A percentile compares a stretch with the other conserved stretches of the same genome.
phyloP scores from a whole-genome alignment of 37 sponge, comb jelly and placozoan species.

The Mnemiopsis leidyi region DNA sequence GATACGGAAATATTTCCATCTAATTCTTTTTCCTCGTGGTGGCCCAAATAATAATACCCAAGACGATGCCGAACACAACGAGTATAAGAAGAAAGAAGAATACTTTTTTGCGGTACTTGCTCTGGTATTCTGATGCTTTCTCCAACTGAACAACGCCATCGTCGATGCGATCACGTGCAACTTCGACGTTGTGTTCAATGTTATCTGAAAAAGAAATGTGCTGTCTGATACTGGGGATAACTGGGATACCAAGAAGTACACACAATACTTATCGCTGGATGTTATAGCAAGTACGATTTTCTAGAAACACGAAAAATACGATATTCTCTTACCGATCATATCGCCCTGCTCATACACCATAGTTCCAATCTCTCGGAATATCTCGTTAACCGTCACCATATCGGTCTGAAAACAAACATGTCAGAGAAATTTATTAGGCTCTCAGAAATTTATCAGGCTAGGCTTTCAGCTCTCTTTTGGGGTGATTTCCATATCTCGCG shows the following conservation, averaged over 20 bases:
- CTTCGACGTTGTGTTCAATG: conserved; percentile 52
- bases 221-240: too few species aligned
- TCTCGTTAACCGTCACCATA: conserved; percentile 83
- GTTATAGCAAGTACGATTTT: too few species aligned
- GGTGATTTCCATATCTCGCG: too few species aligned
- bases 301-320: too few species aligned
- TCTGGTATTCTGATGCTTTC: conserved; percentile 54
- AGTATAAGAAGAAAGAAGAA: conserved; percentile 18
- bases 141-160: conserved; percentile 7
- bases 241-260: background rate
- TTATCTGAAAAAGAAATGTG: conserved; percentile 64
- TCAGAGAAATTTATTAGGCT: too few species aligned
- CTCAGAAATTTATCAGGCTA: too few species aligned
- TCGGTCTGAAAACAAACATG: conserved; percentile 71
- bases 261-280: background rate
- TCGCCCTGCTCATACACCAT: conserved; percentile 94
- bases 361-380: conserved; percentile 81
- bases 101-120: conserved; percentile 46
- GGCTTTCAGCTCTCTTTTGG: too few species aligned
- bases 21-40: conserved; percentile 7
- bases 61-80: background rate
- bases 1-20: too few species aligned
- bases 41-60: conserved; percentile 15
- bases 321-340: conserved; percentile 74
- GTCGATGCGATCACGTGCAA: conserved; percentile 3